A percentile compares a stretch with the other conserved stretches of the same genome.
Evolutionary conservation across 1,140 invertebrate species (phyloP).

Genomic region (Drosophila serrata): DNA sequence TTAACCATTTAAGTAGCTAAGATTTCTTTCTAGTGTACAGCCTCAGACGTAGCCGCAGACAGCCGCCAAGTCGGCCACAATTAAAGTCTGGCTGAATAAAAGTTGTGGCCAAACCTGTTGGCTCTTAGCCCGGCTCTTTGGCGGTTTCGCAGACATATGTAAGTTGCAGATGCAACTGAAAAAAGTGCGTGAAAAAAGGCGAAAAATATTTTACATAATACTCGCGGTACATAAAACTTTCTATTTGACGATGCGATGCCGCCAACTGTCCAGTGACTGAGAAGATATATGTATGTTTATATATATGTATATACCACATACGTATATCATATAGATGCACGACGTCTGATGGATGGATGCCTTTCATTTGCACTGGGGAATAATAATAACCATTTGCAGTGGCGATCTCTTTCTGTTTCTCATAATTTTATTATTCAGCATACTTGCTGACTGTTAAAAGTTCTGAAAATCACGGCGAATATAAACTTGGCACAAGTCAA

Average conservation of each 20-base stretch:
- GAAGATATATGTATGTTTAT: conserved; percentile 5
- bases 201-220: conserved; percentile 69
- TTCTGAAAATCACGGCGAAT: conserved; percentile 39
- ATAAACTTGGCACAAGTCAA: conserved; percentile 72
- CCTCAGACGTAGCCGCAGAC: conserved; percentile 33
- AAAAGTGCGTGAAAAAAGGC: conserved; percentile 44
- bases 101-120: conserved; percentile 61
- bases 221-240: conserved; percentile 50
- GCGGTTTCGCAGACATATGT: conserved; percentile 44
- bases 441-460: conserved; percentile 35
- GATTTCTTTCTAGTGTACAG: conserved; percentile 10
- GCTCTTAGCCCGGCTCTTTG: conserved; percentile 48
- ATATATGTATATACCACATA: not conserved
- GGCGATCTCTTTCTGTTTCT: conserved; percentile 37
- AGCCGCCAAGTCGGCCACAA: conserved; percentile 48
- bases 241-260: conserved; percentile 59
- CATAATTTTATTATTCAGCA: conserved; percentile 57
- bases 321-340: conserved; percentile 35
- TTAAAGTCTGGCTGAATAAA: conserved; percentile 59
- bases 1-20: not conserved
- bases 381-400: conserved; percentile 33
- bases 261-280: conserved; percentile 31
- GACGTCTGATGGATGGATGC: conserved; percentile 53
- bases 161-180: conserved; percentile 53
- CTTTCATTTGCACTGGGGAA: conserved; percentile 54